Evolutionary conservation across 2,113 vertebrate species (phyloP).

Genomic region (Cyprinodon variegatus): DNA sequence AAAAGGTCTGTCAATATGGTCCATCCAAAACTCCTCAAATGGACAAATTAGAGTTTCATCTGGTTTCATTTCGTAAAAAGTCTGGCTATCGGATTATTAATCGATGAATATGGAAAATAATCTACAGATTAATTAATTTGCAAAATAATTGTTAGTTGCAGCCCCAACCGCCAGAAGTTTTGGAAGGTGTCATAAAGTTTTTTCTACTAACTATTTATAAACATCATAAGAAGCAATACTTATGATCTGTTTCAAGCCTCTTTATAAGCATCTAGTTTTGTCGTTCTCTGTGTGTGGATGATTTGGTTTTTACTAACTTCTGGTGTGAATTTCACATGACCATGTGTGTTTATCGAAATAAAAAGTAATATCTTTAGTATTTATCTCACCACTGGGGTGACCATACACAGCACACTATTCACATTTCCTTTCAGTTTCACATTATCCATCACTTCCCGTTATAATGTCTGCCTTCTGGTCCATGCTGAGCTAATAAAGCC

Average conservation of each 20-base stretch:
- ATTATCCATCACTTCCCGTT: slow-evolving; percentile 47
- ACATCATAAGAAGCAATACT: not conserved
- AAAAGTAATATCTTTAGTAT: not conserved
- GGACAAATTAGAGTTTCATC: no score
- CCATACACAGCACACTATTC: slow-evolving; percentile 31
- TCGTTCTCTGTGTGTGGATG: not conserved
- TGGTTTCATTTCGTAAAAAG: no score
- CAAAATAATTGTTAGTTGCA: no score
- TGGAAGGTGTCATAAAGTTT: not conserved
- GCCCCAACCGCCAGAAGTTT: not conserved
- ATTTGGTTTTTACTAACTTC: not conserved
- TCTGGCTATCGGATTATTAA: no score
- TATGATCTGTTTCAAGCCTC: not conserved
- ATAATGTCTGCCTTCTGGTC: slow-evolving; percentile 37
- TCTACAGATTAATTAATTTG: no score
- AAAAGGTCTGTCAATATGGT: no score
- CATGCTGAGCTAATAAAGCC: slow-evolving; percentile 45
- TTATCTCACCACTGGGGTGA: not conserved
- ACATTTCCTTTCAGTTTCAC: slow-evolving; percentile 63
- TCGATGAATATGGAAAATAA: no score
- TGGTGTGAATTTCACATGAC: not conserved
- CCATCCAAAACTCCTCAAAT: no score
- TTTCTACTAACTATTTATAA: no score
- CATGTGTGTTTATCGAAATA: not conserved
- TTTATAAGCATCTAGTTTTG: not conserved